Percentiles rank a stretch among this genome's conserved stretches.
Conservation (phyloP, 1,140 invertebrate species). For the Drosophila tsacasi region DNA sequence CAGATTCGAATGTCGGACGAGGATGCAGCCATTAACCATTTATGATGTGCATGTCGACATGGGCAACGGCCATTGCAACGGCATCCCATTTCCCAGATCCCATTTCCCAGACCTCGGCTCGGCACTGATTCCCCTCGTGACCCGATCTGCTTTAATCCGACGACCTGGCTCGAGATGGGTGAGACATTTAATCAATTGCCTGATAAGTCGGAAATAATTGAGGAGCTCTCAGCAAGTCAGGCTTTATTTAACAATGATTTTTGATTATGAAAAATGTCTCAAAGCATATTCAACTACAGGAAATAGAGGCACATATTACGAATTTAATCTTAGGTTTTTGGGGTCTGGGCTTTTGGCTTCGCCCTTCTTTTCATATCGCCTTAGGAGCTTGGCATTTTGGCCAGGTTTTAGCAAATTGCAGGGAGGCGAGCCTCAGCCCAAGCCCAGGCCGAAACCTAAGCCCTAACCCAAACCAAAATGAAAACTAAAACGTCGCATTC, state of each 20-base stretch:
- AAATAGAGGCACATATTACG: not conserved
- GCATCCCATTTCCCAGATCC: slow-evolving; percentile 5
- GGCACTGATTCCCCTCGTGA: slow-evolving; percentile 48
- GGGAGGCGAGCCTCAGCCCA: slow-evolving; percentile 41
- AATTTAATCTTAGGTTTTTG: slow-evolving; percentile 25
- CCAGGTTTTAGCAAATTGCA: slow-evolving; percentile 65
- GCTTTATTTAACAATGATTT: slow-evolving; percentile 8
- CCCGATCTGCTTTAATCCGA: slow-evolving; percentile 50
- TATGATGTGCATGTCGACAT: slow-evolving; percentile 67
- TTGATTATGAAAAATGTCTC: not conserved
- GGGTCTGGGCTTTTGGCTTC: slow-evolving; percentile 4
- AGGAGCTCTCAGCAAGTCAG: slow-evolving; percentile 21
- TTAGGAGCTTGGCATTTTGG: slow-evolving; percentile 32
- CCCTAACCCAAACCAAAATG: slow-evolving; percentile 41
- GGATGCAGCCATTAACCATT: slow-evolving; percentile 68
- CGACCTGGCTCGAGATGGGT: slow-evolving; percentile 31
- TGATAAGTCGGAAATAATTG: slow-evolving; percentile 41
- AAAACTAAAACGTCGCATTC: slow-evolving; percentile 67
- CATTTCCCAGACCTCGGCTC: not conserved
- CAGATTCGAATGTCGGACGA: slow-evolving; percentile 9
- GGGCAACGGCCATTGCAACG: slow-evolving; percentile 30
- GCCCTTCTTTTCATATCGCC: slow-evolving; percentile 24
- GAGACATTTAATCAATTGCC: slow-evolving; percentile 61
- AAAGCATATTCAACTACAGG: not conserved
- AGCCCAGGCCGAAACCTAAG: slow-evolving; percentile 24